A percentile compares a stretch with the other conserved stretches of the same genome.
These are phyloP conservation scores for Cyclura pinguis DNA, from an alignment of 2,797 vertebrate species.

Conservation along the genomic window DNA sequence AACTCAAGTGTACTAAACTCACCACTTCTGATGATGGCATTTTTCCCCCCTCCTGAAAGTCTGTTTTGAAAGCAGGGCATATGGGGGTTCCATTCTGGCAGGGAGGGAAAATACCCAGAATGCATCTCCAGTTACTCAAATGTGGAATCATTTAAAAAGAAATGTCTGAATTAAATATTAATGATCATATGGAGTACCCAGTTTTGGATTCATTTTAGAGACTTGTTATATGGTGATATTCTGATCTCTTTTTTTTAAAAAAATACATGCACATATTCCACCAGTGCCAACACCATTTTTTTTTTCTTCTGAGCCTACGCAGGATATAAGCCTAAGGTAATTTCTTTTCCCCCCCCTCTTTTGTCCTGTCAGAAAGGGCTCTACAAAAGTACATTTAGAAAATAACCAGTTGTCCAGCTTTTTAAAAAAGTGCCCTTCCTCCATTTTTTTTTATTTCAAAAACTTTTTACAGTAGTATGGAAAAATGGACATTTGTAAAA, in stretches of 20 bases:
- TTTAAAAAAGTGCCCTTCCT: background rate
- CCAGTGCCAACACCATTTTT: background rate
- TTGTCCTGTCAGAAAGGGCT: conserved; percentile 1
- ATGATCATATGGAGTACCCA: conserved; percentile 23
- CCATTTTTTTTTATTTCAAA: background rate
- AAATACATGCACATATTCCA: background rate
- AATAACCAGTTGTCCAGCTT: conserved; percentile 19
- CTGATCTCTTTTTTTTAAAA: background rate
- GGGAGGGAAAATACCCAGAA: conserved; percentile 56
- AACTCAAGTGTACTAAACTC: conserved; percentile 65
- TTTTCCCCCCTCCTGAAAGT: conserved; percentile 12
- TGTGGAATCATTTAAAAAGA: background rate
- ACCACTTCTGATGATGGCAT: conserved; percentile 60
- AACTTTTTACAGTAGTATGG: background rate
- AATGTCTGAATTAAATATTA: conserved; percentile 49
- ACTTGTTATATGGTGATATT: background rate
- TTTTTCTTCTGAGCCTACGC: background rate
- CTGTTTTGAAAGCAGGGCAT: conserved; percentile 66
- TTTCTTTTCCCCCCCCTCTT: background rate
- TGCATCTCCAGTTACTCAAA: conserved; percentile 54
- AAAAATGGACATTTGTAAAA: conserved; percentile 34
- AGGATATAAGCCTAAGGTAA: background rate
- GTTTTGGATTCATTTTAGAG: conserved; percentile 41
- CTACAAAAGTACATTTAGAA: background rate
- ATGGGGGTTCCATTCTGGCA: conserved; percentile 51